Evolutionary conservation across 1,140 invertebrate genomes (phyloP).

Genomic region (Aradophagus sp.): DNA sequence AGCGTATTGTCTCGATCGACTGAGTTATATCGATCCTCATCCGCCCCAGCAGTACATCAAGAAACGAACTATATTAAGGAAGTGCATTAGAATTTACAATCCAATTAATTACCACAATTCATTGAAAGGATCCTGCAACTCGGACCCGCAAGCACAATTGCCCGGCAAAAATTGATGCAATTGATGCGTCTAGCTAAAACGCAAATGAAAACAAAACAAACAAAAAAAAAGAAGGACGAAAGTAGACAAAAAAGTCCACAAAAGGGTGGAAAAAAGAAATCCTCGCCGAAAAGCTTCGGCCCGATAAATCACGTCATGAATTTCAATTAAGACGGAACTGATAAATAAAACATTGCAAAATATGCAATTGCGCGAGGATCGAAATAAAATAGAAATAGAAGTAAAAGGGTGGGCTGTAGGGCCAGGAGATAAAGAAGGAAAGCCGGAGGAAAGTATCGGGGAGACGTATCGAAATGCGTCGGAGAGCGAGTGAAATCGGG

Average conservation of each 20-base stretch:
- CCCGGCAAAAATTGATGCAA: conserved; percentile 14
- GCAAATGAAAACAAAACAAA: conserved; percentile 4
- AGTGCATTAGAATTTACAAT: conserved; percentile 18
- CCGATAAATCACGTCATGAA: conserved; percentile 32
- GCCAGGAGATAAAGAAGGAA: conserved; percentile 27
- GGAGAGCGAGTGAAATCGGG: conserved; percentile 45
- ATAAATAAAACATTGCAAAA: conserved; percentile 49
- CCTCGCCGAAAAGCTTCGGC: neutral
- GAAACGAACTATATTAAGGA: neutral
- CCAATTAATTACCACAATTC: conserved; percentile 14
- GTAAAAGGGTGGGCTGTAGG: conserved; percentile 33
- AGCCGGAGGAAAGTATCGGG: conserved; percentile 25
- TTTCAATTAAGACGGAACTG: conserved; percentile 46
- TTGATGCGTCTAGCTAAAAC: conserved; percentile 16
- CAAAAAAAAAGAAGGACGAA: neutral
- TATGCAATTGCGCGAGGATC: conserved; percentile 29
- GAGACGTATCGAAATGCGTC: conserved; percentile 45
- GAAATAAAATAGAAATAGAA: conserved; percentile 44
- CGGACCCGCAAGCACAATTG: conserved; percentile 3
- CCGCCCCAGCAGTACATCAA: neutral
- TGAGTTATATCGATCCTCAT: no score
- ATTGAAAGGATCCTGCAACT: neutral
- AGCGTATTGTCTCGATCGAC: no score
- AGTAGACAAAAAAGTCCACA: conserved; percentile 26
- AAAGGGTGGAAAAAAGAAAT: no score